Evolutionary conservation across 2,113 vertebrate genomes (phyloP), one percentile per base, ranked within the genome.

Genomic region (Gnathonemus echidnorhynchus): DNA sequence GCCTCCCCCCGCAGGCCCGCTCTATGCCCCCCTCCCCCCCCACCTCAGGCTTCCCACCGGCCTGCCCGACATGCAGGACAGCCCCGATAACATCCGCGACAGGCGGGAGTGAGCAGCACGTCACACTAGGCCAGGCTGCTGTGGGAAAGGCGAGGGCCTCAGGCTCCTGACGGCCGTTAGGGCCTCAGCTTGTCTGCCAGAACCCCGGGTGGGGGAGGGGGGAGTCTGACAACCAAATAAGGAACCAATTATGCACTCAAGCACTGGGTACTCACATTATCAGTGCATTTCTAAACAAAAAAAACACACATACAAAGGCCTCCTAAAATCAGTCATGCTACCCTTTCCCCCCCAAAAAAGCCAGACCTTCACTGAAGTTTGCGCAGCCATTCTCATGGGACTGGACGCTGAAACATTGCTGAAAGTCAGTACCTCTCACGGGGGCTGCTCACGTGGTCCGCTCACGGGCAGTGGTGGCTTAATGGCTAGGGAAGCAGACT

Each of bases 181-280:
- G 62, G 62, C 62, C 27, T 70, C 62, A 27, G 62, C 62, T 31
- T 70, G 93, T 93, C 92, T 93, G 50, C 92, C 86, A 48, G 45
- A 48, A 48, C 45, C 27, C 62, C 62, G 10, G 24, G 24, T n/a
- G 56, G n/a, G 80, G 39, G 19, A 3, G 80, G 42, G 80, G 42
- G 1, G 2, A n/a, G n/a, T 27, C 58, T 66, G 27, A 70, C n/a
- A 31, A 31, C 62, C 17, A 39, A 83, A 42, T 9, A 83, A 83
- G 35, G 66, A 74, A 83, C 39, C 45, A 46, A 48, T 46, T 84
- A 48, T n/a, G 39, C 24, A 6, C 39, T 84, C 39, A 21, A 84
- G 8, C 80, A 84, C 80, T 84, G 42, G 80, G 11, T 10, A 46
- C 10, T 21, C 35, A 24, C 80, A 84, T 84, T 84, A 48, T 39